Percentiles rank a stretch among this genome's conserved stretches.
phyloP scores from a whole-genome alignment of 2,888 invertebrate genomes.

The Drosophila sordidula region DNA sequence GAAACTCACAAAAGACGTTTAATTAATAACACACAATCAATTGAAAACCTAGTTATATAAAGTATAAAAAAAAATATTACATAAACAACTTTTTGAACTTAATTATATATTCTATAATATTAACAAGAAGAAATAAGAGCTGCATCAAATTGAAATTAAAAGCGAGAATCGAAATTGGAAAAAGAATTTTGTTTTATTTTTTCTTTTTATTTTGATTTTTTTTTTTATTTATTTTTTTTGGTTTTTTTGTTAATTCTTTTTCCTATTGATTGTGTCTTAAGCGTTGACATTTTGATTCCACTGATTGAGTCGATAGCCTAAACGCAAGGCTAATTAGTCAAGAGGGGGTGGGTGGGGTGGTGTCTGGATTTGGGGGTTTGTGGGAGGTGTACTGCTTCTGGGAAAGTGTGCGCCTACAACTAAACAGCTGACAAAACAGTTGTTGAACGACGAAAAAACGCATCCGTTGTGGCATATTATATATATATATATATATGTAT shows the following conservation, averaged over 20 bases:
- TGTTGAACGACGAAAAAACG: background rate
- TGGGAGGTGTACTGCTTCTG: background rate
- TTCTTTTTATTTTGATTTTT: conserved; percentile 1
- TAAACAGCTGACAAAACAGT: conserved; percentile 19
- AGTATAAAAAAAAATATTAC: conserved; percentile 33
- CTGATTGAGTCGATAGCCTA: conserved; percentile 16
- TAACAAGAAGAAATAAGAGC: conserved; percentile 58
- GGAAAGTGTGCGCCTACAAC: conserved; percentile 5
- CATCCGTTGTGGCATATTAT: conserved; percentile 4
- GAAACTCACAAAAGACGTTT: conserved; percentile 37
- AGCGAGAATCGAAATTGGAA: conserved; percentile 2
- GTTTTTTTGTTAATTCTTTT: background rate
- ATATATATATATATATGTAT: conserved; percentile 2
- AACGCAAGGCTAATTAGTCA: conserved; percentile 21
- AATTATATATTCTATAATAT: conserved; percentile 33
- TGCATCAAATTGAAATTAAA: conserved; percentile 20
- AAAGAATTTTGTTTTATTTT: conserved; percentile 6
- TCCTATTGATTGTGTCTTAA: conserved; percentile 18
- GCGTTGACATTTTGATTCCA: conserved; percentile 22
- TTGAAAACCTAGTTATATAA: conserved; percentile 41
- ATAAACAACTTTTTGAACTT: conserved; percentile 45
- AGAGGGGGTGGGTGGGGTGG: background rate
- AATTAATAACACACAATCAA: conserved; percentile 46
- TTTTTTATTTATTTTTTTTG: conserved; percentile 3
- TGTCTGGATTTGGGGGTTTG: background rate